These are phyloP conservation scores for Etheostoma nigrum DNA, from an alignment of 2,797 vertebrate genomes.

Conservation along the genomic window DNA sequence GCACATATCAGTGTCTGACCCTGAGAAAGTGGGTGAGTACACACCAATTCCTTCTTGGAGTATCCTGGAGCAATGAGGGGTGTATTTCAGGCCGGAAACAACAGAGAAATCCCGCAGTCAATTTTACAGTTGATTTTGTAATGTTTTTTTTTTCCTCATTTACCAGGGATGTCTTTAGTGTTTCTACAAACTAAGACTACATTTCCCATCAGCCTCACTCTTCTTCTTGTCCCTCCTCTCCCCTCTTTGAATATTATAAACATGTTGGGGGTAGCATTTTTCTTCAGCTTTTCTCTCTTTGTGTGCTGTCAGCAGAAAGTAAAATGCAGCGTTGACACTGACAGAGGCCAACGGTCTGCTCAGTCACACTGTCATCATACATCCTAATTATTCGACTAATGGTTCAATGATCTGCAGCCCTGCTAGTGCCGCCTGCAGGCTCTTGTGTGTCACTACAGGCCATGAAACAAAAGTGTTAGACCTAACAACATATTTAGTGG, in stretches of 20 bases:
- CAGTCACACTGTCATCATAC: conserved; percentile 3
- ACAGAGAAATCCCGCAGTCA: background rate
- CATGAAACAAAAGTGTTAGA: background rate
- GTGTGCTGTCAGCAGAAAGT: conserved; percentile 6
- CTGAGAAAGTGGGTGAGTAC: conserved; percentile 96
- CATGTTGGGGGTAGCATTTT: background rate
- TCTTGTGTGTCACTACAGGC: background rate
- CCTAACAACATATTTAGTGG: background rate
- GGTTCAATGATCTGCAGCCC: conserved; percentile 20
- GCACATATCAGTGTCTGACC: conserved; percentile 95
- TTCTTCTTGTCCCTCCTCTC: background rate
- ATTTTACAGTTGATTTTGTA: background rate
- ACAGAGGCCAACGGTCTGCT: background rate
- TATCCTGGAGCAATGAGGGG: background rate
- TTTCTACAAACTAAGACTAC: background rate
- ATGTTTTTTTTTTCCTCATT: background rate
- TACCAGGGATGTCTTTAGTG: background rate
- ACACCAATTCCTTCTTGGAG: background rate
- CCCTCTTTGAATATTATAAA: background rate
- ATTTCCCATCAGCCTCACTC: conserved; percentile 24
- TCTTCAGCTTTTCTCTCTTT: background rate
- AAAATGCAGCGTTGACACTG: conserved; percentile 1
- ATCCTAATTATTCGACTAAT: conserved; percentile 6
- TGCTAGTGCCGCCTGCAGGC: conserved; percentile 10
- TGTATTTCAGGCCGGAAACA: background rate